phyloP scores from a whole-genome alignment of 2,113 vertebrate species.

The Apodemus sylvaticus region DNA sequence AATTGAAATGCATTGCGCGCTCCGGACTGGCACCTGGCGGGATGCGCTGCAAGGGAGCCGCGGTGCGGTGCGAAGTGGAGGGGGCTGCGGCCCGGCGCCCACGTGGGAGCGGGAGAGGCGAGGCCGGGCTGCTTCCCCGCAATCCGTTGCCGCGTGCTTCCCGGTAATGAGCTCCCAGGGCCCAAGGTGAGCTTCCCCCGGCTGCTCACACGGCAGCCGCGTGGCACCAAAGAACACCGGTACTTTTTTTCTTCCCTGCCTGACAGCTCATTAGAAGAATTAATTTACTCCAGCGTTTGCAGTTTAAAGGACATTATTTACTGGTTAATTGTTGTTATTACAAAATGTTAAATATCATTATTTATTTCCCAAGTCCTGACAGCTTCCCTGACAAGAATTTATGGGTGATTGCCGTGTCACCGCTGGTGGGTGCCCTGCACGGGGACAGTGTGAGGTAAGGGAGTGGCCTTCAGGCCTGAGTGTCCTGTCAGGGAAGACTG shows the following conservation, averaged over 20 bases:
- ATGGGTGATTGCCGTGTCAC: slow-evolving; percentile 69
- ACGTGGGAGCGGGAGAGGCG: slow-evolving; percentile 23
- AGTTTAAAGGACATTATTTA: slow-evolving; percentile 87
- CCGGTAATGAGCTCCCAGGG: slow-evolving; percentile 72
- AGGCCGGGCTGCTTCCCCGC: neutral
- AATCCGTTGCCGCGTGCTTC: slow-evolving; percentile 20
- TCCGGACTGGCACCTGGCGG: neutral
- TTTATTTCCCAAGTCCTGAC: slow-evolving; percentile 83
- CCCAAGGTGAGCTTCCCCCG: slow-evolving; percentile 68
- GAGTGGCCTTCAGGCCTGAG: neutral
- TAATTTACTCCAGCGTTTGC: slow-evolving; percentile 85
- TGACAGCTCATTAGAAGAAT: slow-evolving; percentile 87
- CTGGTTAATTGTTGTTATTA: slow-evolving; percentile 87
- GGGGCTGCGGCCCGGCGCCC: neutral
- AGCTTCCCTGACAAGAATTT: slow-evolving; percentile 78
- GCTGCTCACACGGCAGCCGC: slow-evolving; percentile 72
- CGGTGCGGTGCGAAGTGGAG: neutral
- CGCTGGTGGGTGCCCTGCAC: neutral
- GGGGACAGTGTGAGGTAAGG: neutral
- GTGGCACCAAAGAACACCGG: slow-evolving; percentile 66
- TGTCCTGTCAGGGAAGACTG: neutral
- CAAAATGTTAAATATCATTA: slow-evolving; percentile 86
- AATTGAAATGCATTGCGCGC: slow-evolving; percentile 35
- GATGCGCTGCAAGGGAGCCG: neutral
- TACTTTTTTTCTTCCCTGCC: slow-evolving; percentile 71